These are phyloP conservation scores for Boulengeromyrus knoepffleri DNA, from an alignment of 2,113 vertebrate genomes.

Conservation along the genomic window DNA sequence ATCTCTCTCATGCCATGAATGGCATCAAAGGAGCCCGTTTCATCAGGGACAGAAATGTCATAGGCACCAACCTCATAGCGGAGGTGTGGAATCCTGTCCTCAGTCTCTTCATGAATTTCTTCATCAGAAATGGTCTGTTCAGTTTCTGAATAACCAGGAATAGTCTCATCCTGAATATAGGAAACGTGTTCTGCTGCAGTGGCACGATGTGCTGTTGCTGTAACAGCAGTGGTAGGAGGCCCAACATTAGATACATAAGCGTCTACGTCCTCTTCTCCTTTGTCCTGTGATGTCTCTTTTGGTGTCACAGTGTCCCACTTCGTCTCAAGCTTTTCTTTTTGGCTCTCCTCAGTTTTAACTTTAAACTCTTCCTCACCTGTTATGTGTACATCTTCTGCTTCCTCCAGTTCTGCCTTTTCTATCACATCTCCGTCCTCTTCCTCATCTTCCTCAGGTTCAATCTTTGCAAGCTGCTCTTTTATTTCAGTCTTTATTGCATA, in stretches of 20 bases:
- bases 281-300: constrained; percentile 34
- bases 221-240: constrained; percentile 47
- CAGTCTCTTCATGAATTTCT: constrained; percentile 88
- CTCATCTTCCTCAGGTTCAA: constrained; percentile 68
- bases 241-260: constrained; percentile 42
- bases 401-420: constrained; percentile 88
- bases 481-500: constrained; percentile 36
- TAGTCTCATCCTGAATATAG: constrained; percentile 95
- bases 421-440: constrained; percentile 68
- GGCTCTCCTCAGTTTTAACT: constrained; percentile 50
- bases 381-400: constrained; percentile 64
- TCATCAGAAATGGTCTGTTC: constrained; percentile 97
- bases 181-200: constrained; percentile 76
- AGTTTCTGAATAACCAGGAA: constrained; percentile 91
- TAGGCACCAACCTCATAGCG: constrained; percentile 72
- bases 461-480: constrained; percentile 60
- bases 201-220: constrained; percentile 30
- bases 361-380: constrained; percentile 48
- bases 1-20: constrained; percentile 70
- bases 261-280: constrained; percentile 37
- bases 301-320: constrained; percentile 46
- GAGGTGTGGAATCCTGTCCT: constrained; percentile 78
- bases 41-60: constrained; percentile 77
- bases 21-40: constrained; percentile 70
- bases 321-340: constrained; percentile 50